phyloP scores from a whole-genome alignment of 92 coral and sea anemone genomes.

The Metridium senile region DNA sequence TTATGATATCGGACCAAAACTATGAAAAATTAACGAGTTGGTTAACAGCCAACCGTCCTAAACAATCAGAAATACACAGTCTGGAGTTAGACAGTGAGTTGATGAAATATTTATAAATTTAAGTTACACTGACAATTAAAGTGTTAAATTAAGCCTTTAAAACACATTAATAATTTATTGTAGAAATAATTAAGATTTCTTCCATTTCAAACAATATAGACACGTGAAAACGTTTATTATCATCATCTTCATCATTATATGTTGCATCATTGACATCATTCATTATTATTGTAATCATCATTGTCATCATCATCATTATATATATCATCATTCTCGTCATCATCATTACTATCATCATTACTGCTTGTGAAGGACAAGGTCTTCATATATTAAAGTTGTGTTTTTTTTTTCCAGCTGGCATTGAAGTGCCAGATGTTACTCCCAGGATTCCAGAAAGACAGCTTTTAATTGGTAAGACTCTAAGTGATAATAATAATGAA shows the following conservation, averaged over 20 bases:
- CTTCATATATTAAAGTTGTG: too few relatives aligned
- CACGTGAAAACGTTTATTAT: too few relatives aligned
- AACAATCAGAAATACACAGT: constrained; percentile 68
- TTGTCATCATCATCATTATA: too few relatives aligned
- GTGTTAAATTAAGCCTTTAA: too few relatives aligned
- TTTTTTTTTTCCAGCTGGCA: not conserved
- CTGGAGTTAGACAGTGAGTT: constrained; percentile 83
- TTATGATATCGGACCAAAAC: constrained; percentile 76
- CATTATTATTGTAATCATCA: not conserved
- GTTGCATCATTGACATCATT: not conserved
- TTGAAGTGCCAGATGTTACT: constrained; percentile 81
- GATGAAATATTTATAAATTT: not conserved
- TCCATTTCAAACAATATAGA: not conserved
- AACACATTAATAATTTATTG: not conserved
- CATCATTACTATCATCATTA: not conserved
- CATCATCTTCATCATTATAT: too few relatives aligned
- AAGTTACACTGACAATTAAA: too few relatives aligned
- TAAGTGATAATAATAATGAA: not conserved
- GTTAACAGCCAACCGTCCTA: constrained; percentile 67
- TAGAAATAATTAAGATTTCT: not conserved
- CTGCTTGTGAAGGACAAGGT: not conserved
- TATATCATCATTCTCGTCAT: not conserved
- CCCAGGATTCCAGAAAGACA: constrained; percentile 84
- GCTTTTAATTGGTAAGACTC: constrained; percentile 66
- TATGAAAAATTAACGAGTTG: constrained; percentile 84